phyloP scores from a whole-genome alignment of 2,888 invertebrate genomes.

The Drosophila greeni region DNA sequence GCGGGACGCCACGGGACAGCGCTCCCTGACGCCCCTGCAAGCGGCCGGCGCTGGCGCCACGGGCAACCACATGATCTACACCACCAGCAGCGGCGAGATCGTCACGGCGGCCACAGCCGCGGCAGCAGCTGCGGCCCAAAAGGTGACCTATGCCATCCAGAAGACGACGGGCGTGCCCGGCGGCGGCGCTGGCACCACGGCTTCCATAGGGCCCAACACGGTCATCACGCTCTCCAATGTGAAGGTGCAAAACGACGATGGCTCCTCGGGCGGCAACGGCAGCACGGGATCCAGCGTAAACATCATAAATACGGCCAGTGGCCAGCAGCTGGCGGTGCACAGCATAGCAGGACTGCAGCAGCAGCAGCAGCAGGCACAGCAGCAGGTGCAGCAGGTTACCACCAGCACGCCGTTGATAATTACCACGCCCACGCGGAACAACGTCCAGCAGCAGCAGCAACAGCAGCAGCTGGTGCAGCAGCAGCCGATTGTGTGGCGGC shows the following conservation, averaged over 20 bases:
- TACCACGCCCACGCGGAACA: constrained; percentile 72
- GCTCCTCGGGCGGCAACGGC: constrained; percentile 17
- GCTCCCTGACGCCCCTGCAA: constrained; percentile 67
- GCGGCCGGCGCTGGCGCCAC: constrained; percentile 57
- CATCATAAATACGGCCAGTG: constrained; percentile 74
- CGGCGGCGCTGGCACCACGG: constrained; percentile 39
- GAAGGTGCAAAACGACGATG: constrained; percentile 72
- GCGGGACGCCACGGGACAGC: constrained; percentile 62
- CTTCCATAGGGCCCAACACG: constrained; percentile 69
- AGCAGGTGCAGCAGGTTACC: constrained; percentile 41
- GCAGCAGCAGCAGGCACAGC: constrained; percentile 53
- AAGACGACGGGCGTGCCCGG: constrained; percentile 53
- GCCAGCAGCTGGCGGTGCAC: constrained; percentile 75
- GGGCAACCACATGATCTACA: constrained; percentile 76
- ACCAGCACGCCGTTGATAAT: constrained; percentile 68
- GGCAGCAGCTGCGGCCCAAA: constrained; percentile 62
- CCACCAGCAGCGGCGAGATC: constrained; percentile 71
- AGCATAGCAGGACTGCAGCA: constrained; percentile 71
- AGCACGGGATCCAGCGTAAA: constrained; percentile 63
- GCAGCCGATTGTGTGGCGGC: constrained; percentile 76
- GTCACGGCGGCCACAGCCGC: constrained; percentile 55
- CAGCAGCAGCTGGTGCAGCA: constrained; percentile 62
- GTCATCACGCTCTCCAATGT: constrained; percentile 76
- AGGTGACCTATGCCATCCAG: constrained; percentile 74
- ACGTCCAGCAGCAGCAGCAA: constrained; percentile 62